These are phyloP conservation scores for Flexamia atlantica DNA, from an alignment of 2,888 invertebrate genomes.

Conservation along the genomic window DNA sequence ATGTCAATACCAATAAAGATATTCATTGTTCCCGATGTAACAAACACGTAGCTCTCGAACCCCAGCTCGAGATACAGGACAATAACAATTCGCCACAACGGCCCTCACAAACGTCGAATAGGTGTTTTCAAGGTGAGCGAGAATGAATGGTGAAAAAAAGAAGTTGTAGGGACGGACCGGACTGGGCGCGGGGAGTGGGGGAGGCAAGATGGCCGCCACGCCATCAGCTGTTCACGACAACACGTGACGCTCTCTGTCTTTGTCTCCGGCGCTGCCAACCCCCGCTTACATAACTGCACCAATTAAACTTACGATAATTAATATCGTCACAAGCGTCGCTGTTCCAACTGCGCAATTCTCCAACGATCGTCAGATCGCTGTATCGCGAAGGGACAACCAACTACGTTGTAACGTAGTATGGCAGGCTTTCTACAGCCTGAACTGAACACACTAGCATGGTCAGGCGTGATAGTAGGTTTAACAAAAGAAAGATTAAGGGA, in stretches of 20 bases:
- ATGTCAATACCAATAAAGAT: no score
- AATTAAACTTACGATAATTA: conserved; percentile 9
- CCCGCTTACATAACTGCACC: conserved; percentile 22
- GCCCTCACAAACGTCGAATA: background rate
- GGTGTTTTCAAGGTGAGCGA: conserved; percentile 38
- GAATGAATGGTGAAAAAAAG: conserved; percentile 36
- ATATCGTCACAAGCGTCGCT: background rate
- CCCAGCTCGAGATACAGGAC: background rate
- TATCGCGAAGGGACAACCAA: no score
- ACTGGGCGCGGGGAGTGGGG: conserved; percentile 1
- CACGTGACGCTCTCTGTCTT: conserved; percentile 33
- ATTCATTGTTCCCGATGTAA: no score
- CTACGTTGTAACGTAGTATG: no score
- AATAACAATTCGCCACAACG: background rate
- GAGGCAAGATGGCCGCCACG: conserved; percentile 26
- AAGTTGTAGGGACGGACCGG: background rate
- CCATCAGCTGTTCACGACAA: conserved; percentile 45
- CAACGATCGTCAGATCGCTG: background rate
- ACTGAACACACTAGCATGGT: no score
- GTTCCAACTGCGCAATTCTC: conserved; percentile 16
- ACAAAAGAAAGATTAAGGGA: no score
- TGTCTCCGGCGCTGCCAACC: background rate
- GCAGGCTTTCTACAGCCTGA: no score
- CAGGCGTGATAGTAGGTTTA: no score
- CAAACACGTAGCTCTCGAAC: no score